Percentiles rank a stretch among this genome's conserved stretches.
phyloP scores from a whole-genome alignment of 2,797 vertebrate genomes.

The Carcharodon carcharias region DNA sequence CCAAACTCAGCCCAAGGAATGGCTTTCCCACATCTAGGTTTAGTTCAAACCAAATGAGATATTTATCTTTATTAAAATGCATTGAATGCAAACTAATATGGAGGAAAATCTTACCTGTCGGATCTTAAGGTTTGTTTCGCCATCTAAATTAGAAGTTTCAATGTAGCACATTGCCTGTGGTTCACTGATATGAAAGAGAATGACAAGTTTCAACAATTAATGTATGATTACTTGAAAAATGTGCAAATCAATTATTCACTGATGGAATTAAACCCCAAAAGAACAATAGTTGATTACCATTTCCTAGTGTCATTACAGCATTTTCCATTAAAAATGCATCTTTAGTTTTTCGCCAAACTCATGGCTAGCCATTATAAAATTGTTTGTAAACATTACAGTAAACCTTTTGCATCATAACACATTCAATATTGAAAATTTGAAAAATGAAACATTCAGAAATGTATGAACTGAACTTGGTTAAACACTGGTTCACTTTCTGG shows the following conservation, averaged over 20 bases:
- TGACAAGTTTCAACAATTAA: background rate
- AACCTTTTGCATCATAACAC: background rate
- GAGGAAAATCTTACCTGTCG: constrained; percentile 74
- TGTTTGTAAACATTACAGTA: background rate
- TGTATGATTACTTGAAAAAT: background rate
- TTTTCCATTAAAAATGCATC: constrained; percentile 25
- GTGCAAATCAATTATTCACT: background rate
- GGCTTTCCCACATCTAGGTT: background rate
- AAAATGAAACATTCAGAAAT: background rate
- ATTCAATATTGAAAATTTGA: background rate
- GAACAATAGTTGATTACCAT: background rate
- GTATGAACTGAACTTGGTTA: background rate
- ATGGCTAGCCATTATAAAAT: background rate
- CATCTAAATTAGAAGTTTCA: constrained; percentile 96
- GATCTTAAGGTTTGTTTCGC: constrained; percentile 98
- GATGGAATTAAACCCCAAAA: background rate
- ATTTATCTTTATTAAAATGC: background rate
- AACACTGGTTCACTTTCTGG: background rate
- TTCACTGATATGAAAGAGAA: constrained; percentile 66
- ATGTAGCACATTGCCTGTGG: constrained; percentile 99
- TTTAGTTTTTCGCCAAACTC: constrained; percentile 16
- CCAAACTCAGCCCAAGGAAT: background rate
- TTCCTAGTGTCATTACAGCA: background rate
- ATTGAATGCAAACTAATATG: background rate
- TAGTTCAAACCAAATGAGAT: background rate